Conservation (phyloP, 2,797 vertebrate genomes). For the Enteromius mattozi region DNA sequence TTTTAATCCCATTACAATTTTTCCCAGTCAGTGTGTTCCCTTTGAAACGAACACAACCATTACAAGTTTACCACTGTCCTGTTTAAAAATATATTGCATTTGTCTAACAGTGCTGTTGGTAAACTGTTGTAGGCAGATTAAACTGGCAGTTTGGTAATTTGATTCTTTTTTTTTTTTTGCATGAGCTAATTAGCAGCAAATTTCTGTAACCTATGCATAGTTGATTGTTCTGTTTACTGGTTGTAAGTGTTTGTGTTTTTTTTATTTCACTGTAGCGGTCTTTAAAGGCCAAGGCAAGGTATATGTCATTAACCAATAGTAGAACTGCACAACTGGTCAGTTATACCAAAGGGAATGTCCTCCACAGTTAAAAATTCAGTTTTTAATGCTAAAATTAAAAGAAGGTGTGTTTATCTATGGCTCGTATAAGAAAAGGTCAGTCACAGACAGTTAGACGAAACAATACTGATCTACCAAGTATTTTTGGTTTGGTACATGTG, state of each 20-base stretch:
- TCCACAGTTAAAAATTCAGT: background rate
- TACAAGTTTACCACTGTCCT: background rate
- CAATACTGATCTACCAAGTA: conserved; percentile 31
- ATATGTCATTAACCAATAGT: background rate
- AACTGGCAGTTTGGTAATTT: conserved; percentile 11
- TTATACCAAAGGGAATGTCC: conserved; percentile 10
- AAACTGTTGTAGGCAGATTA: background rate
- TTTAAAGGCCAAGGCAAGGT: conserved; percentile 14
- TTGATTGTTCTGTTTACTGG: background rate
- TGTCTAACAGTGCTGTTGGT: conserved; percentile 28
- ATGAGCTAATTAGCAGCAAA: conserved; percentile 41
- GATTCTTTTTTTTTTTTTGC: conserved; percentile 11
- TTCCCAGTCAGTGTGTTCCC: conserved; percentile 27
- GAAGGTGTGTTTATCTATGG: conserved; percentile 51
- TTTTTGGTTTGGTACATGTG: conserved; percentile 24
- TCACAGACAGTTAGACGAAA: conserved; percentile 13
- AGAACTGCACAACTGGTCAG: background rate
- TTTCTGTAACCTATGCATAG: conserved; percentile 21
- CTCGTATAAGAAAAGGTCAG: background rate
- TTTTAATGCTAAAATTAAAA: background rate
- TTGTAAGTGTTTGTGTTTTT: background rate
- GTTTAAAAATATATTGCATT: conserved; percentile 10
- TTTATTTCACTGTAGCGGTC: background rate
- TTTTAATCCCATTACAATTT: conserved; percentile 21
- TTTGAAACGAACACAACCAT: conserved; percentile 38